Evolutionary conservation across 2,888 invertebrate genomes (phyloP), one percentile per base, ranked within the genome.

Genomic region (Habrosyne pyritoides): DNA sequence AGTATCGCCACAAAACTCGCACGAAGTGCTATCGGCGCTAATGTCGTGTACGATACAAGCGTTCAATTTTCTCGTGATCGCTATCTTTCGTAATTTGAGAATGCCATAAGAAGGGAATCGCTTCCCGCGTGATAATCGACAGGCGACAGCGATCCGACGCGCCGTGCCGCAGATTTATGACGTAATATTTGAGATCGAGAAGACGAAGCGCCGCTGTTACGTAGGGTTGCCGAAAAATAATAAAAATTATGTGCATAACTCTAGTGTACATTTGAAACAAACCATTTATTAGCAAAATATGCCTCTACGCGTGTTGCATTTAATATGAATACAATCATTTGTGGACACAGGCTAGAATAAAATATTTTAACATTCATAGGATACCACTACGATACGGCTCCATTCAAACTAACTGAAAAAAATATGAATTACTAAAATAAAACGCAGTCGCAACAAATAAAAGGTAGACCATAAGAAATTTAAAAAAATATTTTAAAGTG

Each of bases 101-200:
- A 67, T 65, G 63, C 59, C 59, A 63, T 63, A 63, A 50, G 63
- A 72, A 67, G 64, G 62, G 75, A 81, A 78, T 76, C 76, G 77
- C 76, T 79, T 72, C 67, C 73, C 69, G 74, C 71, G 80, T 74
- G 81, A 83, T 86, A 87, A 88, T 87, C 86, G 87, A 88, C 86
- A 86, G 70, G 82, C 84, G 86, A 81, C 82, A 80, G 81, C 81
- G 82, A 79, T 77, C 71, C 73, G 67, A 70, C 71, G 67, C 65
- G 69, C 64, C 71, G 71, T 67, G 67, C 66, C 71, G 66, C 79
- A 80, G 84, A 87, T 88, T 88, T 87, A 88, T 86, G 79, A 81
- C 74, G 77, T 83, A 83, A 85, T 86, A 85, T 83, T 75, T 73
- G 71, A 64, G 74, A 72, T 73, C 69, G 70, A 28, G 50, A 71